These are phyloP conservation scores for Podabrus alpinus DNA, from an alignment of 2,888 invertebrate species.

Conservation along the genomic window DNA sequence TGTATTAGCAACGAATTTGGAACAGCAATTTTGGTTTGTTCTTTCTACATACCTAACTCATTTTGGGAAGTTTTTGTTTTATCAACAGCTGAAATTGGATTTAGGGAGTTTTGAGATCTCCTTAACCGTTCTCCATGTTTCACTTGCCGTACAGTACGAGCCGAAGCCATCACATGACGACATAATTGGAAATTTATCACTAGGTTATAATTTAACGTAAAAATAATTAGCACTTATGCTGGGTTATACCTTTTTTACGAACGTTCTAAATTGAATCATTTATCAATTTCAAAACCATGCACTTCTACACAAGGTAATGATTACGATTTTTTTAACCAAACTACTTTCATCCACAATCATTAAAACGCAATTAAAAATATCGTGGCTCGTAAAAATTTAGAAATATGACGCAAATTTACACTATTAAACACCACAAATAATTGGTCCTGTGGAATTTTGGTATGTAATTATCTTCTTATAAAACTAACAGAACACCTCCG, in stretches of 20 bases:
- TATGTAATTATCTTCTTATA: neutral
- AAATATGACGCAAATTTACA: neutral
- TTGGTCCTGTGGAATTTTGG: neutral
- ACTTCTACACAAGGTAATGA: neutral
- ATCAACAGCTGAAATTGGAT: constrained; percentile 36
- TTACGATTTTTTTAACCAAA: neutral
- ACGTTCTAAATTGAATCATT: neutral
- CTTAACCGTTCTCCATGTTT: constrained; percentile 67
- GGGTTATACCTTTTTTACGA: neutral
- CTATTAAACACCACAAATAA: neutral
- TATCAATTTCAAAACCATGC: neutral
- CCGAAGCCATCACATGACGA: constrained; percentile 69
- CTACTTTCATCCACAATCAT: neutral
- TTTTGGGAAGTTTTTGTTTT: constrained; percentile 9
- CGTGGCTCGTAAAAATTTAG: neutral
- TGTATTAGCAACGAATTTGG: neutral
- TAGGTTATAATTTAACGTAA: neutral
- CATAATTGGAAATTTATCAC: constrained; percentile 44
- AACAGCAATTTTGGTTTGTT: neutral
- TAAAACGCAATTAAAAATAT: neutral
- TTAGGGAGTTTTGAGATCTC: constrained; percentile 38
- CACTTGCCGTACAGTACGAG: constrained; percentile 72
- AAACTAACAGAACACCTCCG: neutral
- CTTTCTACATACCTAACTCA: neutral
- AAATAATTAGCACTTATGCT: neutral